Base-by-base conservation (phyloP, 2,888 invertebrate genomes). In the Oligia strigilis region DNA sequence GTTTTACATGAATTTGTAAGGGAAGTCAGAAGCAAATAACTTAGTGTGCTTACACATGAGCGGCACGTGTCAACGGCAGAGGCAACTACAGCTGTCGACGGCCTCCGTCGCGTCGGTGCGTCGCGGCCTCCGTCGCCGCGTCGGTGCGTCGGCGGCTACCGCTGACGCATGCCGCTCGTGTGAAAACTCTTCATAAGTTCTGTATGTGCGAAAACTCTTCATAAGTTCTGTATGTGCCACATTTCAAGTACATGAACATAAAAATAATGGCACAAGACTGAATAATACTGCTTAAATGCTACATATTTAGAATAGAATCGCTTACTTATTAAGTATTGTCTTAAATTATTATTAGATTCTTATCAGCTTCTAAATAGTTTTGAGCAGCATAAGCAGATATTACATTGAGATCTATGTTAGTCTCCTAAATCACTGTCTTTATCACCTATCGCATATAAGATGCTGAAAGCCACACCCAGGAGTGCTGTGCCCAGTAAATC, bases 401-500 rank as follows among this genome's bases (percentile, higher is more conserved):
- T 65, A 64, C 40, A 64, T 72, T 81, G 74, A 78, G 40, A 75
- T 58, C 65, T 70, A 23, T 72, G 36, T 94, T 89, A 98, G 93
- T 98, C 98, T 72, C 98, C 98, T 86, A 98, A 97, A 94, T 98
- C 98, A 92, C 98, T 98, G 93, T 98, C 98, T 91, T 98, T 97
- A 92, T 98, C 98, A 78, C 98, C 98, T 90, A 98, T 98, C 58
- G 98, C 97, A 95, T 98, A 98, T 69, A 98, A 97, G 87, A 98
- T 96, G 91, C 98, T 98, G 93, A 98, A 98, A 65, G 98, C 98
- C 84, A 98, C 94, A 87, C 98, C 98, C 64, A 98, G 95, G 52
- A 98, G 96, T 70, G 98, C 98, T 71, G 99, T 99, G 43, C 99
- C 99, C 77, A 99, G 95, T 80, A 99, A 97, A 95, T 99, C 99